phyloP scores from a whole-genome alignment of 2,888 invertebrate species.

The Craniophora ligustri region DNA sequence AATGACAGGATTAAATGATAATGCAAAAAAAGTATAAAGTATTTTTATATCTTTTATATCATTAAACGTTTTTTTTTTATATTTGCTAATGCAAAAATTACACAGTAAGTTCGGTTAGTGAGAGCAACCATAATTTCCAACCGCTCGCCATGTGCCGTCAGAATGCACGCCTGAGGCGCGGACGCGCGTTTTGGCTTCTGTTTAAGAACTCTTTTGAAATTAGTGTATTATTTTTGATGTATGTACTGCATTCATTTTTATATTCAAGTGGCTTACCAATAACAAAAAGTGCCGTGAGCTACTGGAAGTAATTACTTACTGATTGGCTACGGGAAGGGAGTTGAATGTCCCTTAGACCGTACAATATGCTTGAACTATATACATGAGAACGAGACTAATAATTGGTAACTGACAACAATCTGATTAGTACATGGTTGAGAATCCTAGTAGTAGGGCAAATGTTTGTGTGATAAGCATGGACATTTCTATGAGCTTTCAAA shows the following conservation, averaged over 20 bases:
- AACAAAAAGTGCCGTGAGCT: slow-evolving; percentile 46
- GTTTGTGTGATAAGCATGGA: too few relatives aligned
- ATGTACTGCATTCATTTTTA: slow-evolving; percentile 42
- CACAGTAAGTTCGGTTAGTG: slow-evolving; percentile 24
- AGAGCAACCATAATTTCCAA: slow-evolving; percentile 54
- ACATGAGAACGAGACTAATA: too few relatives aligned
- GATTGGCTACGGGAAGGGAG: slow-evolving; percentile 25
- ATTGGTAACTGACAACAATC: too few relatives aligned
- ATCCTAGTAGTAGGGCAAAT: too few relatives aligned
- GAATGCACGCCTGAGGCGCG: slow-evolving; percentile 77
- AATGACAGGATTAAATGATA: too few relatives aligned
- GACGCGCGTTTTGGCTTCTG: slow-evolving; percentile 85
- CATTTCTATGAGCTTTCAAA: too few relatives aligned
- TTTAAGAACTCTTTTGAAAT: slow-evolving; percentile 80
- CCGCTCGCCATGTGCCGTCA: slow-evolving; percentile 66
- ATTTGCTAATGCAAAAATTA: not conserved
- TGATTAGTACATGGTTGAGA: too few relatives aligned
- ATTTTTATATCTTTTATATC: too few relatives aligned
- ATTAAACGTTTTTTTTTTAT: too few relatives aligned
- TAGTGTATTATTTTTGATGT: slow-evolving; percentile 70
- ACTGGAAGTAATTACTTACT: slow-evolving; percentile 41
- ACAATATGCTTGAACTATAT: too few relatives aligned
- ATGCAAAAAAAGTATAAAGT: too few relatives aligned
- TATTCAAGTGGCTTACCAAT: slow-evolving; percentile 43
- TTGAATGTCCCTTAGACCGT: slow-evolving; percentile 14